These are phyloP conservation scores for Therioaphis trifolii DNA, from an alignment of 2,888 invertebrate genomes.

Conservation along the genomic window DNA sequence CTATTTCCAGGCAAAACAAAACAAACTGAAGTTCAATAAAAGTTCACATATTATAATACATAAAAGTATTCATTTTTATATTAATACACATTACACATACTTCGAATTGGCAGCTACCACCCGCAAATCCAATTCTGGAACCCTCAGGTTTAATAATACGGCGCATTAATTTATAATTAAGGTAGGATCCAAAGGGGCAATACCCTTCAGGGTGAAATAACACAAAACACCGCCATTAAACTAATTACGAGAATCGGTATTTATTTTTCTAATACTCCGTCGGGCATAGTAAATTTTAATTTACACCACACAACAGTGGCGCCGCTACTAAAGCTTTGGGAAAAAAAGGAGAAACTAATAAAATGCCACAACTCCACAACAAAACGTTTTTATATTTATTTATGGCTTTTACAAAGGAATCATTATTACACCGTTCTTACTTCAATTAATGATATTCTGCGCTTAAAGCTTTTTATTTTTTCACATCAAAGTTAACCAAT, in stretches of 20 bases:
- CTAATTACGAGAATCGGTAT: slow-evolving; percentile 60
- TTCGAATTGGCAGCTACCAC: slow-evolving; percentile 38
- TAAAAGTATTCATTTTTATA: background rate
- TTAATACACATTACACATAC: background rate
- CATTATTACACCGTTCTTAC: too few relatives aligned
- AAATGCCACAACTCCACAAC: slow-evolving; percentile 6
- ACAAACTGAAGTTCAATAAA: background rate
- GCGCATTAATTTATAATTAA: slow-evolving; percentile 60
- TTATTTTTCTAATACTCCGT: slow-evolving; percentile 61
- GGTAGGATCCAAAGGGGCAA: slow-evolving; percentile 51
- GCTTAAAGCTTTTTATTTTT: too few relatives aligned
- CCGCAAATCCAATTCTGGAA: slow-evolving; percentile 33
- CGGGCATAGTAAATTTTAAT: slow-evolving; percentile 59
- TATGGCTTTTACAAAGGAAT: too few relatives aligned
- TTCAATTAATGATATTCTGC: too few relatives aligned
- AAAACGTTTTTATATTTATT: slow-evolving; percentile 55
- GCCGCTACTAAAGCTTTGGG: background rate
- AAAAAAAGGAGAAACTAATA: slow-evolving; percentile 46
- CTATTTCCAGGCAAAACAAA: background rate
- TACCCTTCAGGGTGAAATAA: slow-evolving; percentile 51
- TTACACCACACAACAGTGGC: slow-evolving; percentile 42
- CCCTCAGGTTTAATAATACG: slow-evolving; percentile 54
- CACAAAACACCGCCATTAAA: slow-evolving; percentile 55
- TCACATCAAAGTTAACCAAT: too few relatives aligned
- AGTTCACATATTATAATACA: slow-evolving; percentile 18